Conservation (phyloP, 2,797 vertebrate genomes). For the Gymnothorax reevesii region DNA sequence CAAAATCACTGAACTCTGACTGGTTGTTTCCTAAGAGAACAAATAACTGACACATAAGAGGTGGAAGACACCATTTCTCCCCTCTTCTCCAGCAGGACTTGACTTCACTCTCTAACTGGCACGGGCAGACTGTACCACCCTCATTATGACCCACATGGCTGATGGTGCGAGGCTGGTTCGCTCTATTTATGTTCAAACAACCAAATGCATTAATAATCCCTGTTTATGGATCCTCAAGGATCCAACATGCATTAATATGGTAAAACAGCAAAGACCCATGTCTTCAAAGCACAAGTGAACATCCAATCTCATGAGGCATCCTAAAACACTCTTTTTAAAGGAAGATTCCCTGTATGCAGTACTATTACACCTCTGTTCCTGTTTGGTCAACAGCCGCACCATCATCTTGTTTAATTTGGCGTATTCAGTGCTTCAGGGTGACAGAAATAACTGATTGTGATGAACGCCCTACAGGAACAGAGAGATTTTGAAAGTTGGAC, state of each 20-base stretch:
- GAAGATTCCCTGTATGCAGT: background rate
- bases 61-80: background rate
- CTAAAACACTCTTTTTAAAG: background rate
- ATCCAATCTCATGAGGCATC: background rate
- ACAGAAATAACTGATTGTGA: background rate
- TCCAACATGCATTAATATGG: background rate
- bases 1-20: slow-evolving; percentile 8
- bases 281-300: background rate
- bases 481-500: no score
- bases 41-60: background rate
- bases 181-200: background rate
- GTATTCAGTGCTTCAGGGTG: background rate
- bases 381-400: background rate
- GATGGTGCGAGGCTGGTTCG: no score
- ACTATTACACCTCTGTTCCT: background rate
- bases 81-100: no score
- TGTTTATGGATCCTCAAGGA: background rate
- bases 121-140: background rate
- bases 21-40: background rate
- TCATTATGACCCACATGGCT: background rate
- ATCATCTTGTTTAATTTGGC: background rate
- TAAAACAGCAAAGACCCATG: background rate
- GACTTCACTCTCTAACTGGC: no score
- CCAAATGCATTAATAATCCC: background rate
- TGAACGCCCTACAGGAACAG: no score